Evolutionary conservation across 2,888 invertebrate genomes (phyloP), one percentile per base, ranked within the genome.

Genomic region (Drosophila acutilabella): DNA sequence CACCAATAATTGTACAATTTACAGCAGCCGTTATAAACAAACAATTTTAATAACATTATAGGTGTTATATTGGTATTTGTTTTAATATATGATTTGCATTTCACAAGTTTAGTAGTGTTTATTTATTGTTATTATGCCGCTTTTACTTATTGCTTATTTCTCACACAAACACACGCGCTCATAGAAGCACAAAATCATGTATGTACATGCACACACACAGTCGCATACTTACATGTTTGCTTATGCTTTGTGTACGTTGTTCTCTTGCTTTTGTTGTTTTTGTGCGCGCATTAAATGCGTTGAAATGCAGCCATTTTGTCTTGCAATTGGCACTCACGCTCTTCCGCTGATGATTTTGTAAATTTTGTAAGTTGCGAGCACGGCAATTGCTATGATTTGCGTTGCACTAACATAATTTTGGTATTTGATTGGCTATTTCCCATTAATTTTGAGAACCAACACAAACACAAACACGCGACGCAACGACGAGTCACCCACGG

Each of bases 271-370:
- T 56, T 72, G 80, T 56, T 74, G 61, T 54, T 74, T 60, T 66
- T 70, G 68, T 67, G 77, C 64, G 74, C 61, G 72, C 73, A 78
- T 87, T 82, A 82, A 82, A 87, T 81, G 81, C 85, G 81, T 79
- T 87, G 76, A 87, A 73, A 81, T 84, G 88, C 81, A 82, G 81
- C 81, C 82, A 83, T 83, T 83, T 83, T 78, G 77, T 79, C 80
- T 78, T 78, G 71, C 67, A 79, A 79, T 79, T 79, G 77, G 56
- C 74, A 62, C 74, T 73, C 62, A 64, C 74, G 56, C 74, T 60
- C 62, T 60, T 23, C 42, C 60, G 50, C 61, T 61, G 57, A 66
- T 40, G 68, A 50, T 56, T 53, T 68, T 33, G 40, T 47, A 36
- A 30, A 41, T 41, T 23, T 52, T 52, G 10, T 11, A 20, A 50